Base-by-base conservation (phyloP, 2,113 vertebrate genomes). In the Microcebus ravelobensis region DNA sequence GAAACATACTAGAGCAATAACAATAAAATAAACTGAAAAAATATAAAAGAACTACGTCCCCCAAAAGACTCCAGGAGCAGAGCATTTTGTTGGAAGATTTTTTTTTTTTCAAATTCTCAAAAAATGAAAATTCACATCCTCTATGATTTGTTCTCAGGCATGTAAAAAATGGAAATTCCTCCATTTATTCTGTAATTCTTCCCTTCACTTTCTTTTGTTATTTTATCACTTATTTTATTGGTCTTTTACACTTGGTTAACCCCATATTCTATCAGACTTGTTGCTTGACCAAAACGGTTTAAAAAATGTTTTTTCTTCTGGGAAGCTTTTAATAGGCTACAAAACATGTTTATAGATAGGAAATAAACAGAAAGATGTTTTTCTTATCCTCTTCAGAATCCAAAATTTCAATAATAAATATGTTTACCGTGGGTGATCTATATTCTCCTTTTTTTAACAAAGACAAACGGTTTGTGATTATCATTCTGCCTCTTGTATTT, bases 331-430 rank as follows among this genome's bases (percentile, higher is more conserved):
- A 93, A 82, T 23, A 85, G 36, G 29, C 74, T 18, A 4, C 45
- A 80, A 90, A 97, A 95, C 21, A 52, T 83, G 50, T 68, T 91
- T 92, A 45, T 48, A 91, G 85, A 50, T 74, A 81, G 95, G 67
- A 94, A 74, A 57, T 87, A 96, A 96, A 81, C 65, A 91, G n/a
- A 65, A 95, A 79, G 57, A 34, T 27, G 8, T 36, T 74, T 95
- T 84, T 50, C 65, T 90, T 55, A 59, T 89, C 12, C 42, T 90
- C 57, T 52, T 93, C 63, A 61, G 63, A 93, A 93, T 90, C 92
- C 14, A n/a, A 76, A 85, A 27, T 81, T 77, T 82, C 80, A 76
- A 18, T 39, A 94, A 59, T 92, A 89, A 93, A n/a, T 57, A 55
- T 81, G 17, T 18, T n/a, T 71, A 81, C 76, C 14, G 6, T 61